A percentile compares a stretch with the other conserved stretches of the same genome.
Conservation (phyloP, 37 sponge, comb jelly and placozoan genomes). For the Geodia barretti region DNA sequence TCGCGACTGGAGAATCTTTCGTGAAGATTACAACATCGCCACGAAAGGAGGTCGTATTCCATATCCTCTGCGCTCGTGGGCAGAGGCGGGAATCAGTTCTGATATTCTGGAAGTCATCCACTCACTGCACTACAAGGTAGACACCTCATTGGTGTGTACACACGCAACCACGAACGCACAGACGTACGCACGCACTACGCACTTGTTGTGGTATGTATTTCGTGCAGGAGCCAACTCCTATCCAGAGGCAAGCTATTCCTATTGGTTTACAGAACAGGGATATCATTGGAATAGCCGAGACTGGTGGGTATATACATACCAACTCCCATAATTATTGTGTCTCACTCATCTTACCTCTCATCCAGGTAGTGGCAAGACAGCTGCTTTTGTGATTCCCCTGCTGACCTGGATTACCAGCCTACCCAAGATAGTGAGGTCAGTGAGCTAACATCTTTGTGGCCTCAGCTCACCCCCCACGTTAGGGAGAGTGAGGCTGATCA, state of each 20-base stretch:
- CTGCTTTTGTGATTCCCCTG: conserved; percentile 97
- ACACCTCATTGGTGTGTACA: background rate
- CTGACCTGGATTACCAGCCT: conserved; percentile 92
- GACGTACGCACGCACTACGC: too few relatives aligned
- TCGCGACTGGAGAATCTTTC: conserved; percentile 98
- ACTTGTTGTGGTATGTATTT: background rate
- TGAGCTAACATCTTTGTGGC: background rate
- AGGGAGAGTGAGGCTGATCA: conserved; percentile 90
- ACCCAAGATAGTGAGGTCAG: conserved; percentile 79
- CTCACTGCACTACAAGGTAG: conserved; percentile 73
- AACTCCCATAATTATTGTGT: background rate
- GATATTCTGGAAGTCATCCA: conserved; percentile 82
- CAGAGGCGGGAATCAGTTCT: conserved; percentile 70
- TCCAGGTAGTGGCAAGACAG: conserved; percentile 95
- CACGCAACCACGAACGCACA: background rate
- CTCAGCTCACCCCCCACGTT: too few relatives aligned
- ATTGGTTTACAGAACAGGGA: conserved; percentile 98
- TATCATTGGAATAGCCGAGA: conserved; percentile 98
- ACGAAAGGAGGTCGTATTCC: conserved; percentile 95
- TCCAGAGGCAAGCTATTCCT: conserved; percentile 96
- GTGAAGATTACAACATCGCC: conserved; percentile 93
- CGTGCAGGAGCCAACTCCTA: conserved; percentile 92
- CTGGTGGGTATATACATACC: conserved; percentile 49
- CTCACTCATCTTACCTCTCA: background rate
- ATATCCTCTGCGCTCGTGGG: conserved; percentile 86